phyloP scores from a whole-genome alignment of 1,140 invertebrate species.

The Heliothis virescens region DNA sequence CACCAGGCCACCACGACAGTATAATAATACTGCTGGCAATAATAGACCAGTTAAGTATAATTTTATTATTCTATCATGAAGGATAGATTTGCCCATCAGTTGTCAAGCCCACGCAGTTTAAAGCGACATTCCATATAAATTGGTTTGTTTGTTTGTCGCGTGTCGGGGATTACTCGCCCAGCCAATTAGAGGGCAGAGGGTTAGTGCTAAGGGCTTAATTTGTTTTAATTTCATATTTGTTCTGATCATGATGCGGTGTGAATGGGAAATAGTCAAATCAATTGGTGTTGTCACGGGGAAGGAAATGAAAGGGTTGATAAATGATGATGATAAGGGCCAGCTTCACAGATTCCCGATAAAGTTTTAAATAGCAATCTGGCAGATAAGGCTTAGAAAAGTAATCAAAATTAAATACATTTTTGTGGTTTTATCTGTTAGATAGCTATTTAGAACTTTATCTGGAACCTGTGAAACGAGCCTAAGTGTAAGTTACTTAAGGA shows the following conservation, averaged over 20 bases:
- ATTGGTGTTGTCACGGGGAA: neutral
- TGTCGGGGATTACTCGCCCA: constrained; percentile 29
- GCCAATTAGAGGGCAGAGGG: constrained; percentile 1
- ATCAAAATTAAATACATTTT: no score
- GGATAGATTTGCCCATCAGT: neutral
- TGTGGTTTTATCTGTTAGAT: no score
- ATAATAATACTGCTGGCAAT: no score
- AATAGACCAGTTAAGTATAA: no score
- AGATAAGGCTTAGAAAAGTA: no score
- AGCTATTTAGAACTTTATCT: no score
- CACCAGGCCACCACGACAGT: neutral
- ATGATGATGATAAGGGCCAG: no score
- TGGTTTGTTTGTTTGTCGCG: constrained; percentile 27
- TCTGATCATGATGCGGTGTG: constrained; percentile 5
- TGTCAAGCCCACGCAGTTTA: constrained; percentile 13
- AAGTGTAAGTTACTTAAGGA: no score
- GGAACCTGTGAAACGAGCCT: no score
- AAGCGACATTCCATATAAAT: constrained; percentile 19
- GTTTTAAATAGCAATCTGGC: no score
- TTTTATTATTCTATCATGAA: no score
- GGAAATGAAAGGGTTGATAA: neutral
- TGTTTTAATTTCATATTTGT: constrained; percentile 9
- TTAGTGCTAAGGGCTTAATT: neutral
- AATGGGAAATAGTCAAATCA: neutral
- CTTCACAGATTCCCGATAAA: no score